Percentiles rank a stretch among this genome's conserved stretches.
Conservation (phyloP, 2,113 vertebrate genomes). For the Petroica traversi region DNA sequence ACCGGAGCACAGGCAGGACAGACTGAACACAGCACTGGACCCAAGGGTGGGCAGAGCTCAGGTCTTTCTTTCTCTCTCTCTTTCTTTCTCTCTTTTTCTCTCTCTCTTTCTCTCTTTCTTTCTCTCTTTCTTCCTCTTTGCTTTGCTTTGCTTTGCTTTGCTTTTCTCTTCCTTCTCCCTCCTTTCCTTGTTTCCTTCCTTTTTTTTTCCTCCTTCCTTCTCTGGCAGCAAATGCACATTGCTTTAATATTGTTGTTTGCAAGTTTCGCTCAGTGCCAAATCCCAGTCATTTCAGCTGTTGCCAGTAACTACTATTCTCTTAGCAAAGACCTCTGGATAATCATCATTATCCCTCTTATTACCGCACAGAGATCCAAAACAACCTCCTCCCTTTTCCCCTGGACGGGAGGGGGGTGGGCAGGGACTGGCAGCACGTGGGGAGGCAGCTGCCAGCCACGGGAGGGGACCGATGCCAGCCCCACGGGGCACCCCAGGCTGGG, state of each 20-base stretch:
- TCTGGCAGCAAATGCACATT: fast-evolving
- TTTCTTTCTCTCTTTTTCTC: fast-evolving
- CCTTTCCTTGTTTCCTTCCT: too few species aligned
- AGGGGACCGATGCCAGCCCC: background rate
- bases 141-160: too few species aligned
- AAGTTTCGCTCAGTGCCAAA: background rate
- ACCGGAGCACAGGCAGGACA: background rate
- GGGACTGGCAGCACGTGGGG: background rate
- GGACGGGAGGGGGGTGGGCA: slow-evolving; percentile 17
- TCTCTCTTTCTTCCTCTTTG: too few species aligned
- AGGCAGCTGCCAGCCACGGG: background rate
- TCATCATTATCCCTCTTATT: background rate
- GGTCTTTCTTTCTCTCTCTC: too few species aligned
- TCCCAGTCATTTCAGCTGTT: background rate
- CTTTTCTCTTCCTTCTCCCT: too few species aligned
- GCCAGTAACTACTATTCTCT: background rate
- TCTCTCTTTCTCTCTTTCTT: too few species aligned
- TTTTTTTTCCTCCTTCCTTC: too few species aligned
- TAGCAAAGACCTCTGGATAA: background rate
- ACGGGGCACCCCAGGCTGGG: fast-evolving
- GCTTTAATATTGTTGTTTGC: background rate
- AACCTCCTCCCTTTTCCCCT: background rate
- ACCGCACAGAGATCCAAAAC: background rate
- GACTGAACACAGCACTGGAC: background rate
- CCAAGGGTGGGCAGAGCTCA: background rate